Evolutionary conservation across 2,113 vertebrate species (phyloP), one percentile per base, ranked within the genome.

Genomic region (Ahaetulla prasina): DNA sequence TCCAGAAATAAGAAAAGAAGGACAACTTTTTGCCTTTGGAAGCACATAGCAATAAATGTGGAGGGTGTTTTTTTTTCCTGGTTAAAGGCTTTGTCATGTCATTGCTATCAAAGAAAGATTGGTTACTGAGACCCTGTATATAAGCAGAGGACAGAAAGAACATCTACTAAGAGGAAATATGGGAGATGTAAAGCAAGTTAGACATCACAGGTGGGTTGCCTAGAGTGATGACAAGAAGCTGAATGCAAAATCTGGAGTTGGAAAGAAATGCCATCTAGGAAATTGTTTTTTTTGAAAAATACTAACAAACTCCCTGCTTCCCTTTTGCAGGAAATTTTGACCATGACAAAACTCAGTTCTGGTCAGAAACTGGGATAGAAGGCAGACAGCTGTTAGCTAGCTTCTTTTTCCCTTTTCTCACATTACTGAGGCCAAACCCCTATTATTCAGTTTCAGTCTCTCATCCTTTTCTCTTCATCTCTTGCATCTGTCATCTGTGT

Each of bases 1-100:
- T 92, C 94, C 93, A 93, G 94, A 93, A 96, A 93, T 43, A n/a
- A 86, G 96, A 85, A 7, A 27, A 35, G 12, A 35, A 8, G 94
- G 0, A 0, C 89, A 86, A 45, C 88, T 95, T 94, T 90, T 94
- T 90, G 85, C 93, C 52, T 94, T 94, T 89, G 11, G 91, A 96
- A 96, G 92, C 90, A 95, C 95, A 93, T 12, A 94, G 49, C 50
- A 96, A 96, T 93, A 89, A 93, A 95, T 94, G 88, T 93, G 89
- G 91, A 2, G 52, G 16, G n/a, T n/a, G 54, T 6, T 22, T 95
- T 96, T 74, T 95, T 47, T 93, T 93, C 53, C 91, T 80, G 35
- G 91, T 96, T 96, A 97, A 96, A 96, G 94, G 95, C 92, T 96
- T 96, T 97, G 96, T 95, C 95, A 96, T 96, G 92, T 94, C 95